Evolutionary conservation across 2,113 vertebrate species (phyloP).

Genomic region (Pseudopodoces humilis): DNA sequence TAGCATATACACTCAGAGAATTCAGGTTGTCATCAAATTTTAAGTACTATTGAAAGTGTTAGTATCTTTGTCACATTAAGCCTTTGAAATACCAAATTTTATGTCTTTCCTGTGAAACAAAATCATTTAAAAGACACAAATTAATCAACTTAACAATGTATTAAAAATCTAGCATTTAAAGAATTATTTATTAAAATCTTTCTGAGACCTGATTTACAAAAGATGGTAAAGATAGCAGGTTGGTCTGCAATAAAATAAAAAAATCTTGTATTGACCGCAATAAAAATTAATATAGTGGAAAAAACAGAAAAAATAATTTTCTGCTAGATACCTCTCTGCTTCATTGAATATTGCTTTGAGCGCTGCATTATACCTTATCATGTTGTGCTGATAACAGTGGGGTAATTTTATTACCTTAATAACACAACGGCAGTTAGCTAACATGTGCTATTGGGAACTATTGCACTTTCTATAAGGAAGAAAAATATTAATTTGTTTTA

Average conservation of each 20-base stretch:
- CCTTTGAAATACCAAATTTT: not conserved
- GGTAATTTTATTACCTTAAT: not conserved
- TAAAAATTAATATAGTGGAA: not conserved
- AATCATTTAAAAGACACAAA: not conserved
- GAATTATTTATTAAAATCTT: not conserved
- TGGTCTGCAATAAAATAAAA: not conserved
- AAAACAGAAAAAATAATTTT: not conserved
- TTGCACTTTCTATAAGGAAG: not conserved
- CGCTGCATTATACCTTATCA: not conserved
- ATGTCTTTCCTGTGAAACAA: not conserved
- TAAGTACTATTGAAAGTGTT: not conserved
- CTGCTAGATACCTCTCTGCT: not conserved
- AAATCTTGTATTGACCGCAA: not conserved
- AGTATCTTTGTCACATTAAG: not conserved
- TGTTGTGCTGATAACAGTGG: not conserved
- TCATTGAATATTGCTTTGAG: not conserved
- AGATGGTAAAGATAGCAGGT: not conserved
- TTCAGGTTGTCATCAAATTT: not conserved
- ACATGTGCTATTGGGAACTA: not conserved
- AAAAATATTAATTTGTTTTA: not conserved
- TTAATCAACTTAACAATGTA: not conserved
- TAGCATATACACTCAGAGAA: not conserved
- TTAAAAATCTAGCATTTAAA: not conserved
- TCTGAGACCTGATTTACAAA: not conserved
- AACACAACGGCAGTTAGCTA: not conserved